A percentile compares a stretch with the other conserved stretches of the same genome.
Evolutionary conservation across 2,888 invertebrate genomes (phyloP).

Genomic region (Arge pagana): DNA sequence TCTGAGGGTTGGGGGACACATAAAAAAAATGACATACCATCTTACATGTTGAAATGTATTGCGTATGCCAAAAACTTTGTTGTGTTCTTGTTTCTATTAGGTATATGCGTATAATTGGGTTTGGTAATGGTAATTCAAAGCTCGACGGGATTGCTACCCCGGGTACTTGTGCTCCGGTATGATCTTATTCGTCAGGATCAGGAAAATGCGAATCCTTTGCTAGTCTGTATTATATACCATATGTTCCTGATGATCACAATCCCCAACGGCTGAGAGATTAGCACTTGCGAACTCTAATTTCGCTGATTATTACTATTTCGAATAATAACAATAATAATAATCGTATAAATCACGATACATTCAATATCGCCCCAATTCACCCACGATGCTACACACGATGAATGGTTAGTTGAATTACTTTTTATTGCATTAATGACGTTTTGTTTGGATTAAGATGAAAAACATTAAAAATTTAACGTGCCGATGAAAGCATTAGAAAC

Average conservation of each 20-base stretch:
- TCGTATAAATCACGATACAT: constrained; percentile 4
- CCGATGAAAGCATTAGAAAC: constrained; percentile 24
- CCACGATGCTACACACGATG: constrained; percentile 18
- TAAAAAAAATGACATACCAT: constrained; percentile 48
- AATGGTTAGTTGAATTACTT: constrained; percentile 30
- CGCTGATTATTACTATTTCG: constrained; percentile 15
- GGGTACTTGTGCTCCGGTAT: not conserved
- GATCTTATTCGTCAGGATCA: not conserved
- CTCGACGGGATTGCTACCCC: not conserved
- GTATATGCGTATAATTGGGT: constrained; percentile 38
- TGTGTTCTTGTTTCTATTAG: constrained; percentile 58
- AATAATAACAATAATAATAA: not conserved
- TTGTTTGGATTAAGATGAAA: constrained; percentile 25
- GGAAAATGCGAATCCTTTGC: not conserved
- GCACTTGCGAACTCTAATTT: constrained; percentile 4
- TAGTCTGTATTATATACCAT: constrained; percentile 3
- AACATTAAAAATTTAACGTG: constrained; percentile 28
- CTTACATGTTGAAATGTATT: constrained; percentile 55
- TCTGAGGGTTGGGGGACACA: constrained; percentile 34
- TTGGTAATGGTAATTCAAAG: constrained; percentile 4
- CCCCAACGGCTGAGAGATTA: not conserved
- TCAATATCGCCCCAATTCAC: constrained; percentile 19
- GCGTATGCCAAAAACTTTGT: constrained; percentile 55
- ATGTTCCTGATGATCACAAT: not conserved
- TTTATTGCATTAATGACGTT: constrained; percentile 27